Evolutionary conservation across 2,797 vertebrate species (phyloP).

Genomic region (Echeneis naucrates): DNA sequence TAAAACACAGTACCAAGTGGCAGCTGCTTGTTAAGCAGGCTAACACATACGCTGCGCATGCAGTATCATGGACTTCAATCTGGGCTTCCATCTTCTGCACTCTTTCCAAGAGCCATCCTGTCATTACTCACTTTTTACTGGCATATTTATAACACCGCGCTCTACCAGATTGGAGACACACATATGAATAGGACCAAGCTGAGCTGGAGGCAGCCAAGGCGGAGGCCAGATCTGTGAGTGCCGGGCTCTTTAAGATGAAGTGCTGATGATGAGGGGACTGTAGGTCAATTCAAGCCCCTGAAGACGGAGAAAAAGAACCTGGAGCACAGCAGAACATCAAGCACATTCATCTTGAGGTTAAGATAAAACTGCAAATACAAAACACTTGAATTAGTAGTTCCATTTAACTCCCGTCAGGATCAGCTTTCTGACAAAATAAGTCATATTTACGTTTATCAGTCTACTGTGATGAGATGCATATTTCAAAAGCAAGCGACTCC

Average conservation of each 20-base stretch:
- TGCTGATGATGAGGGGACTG: slow-evolving; percentile 83
- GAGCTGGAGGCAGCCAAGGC: slow-evolving; percentile 46
- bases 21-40: slow-evolving; percentile 7
- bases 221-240: slow-evolving; percentile 35
- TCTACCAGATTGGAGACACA: slow-evolving; percentile 43
- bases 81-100: slow-evolving; percentile 22
- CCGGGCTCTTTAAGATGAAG: slow-evolving; percentile 82
- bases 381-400: background rate
- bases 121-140: slow-evolving; percentile 54
- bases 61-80: slow-evolving; percentile 2
- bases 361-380: slow-evolving; percentile 6
- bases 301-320: slow-evolving; percentile 87
- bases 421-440: background rate
- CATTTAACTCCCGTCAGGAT: background rate
- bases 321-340: slow-evolving; percentile 17
- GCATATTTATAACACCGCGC: slow-evolving; percentile 50
- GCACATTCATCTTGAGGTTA: slow-evolving; percentile 6
- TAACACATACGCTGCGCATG: background rate
- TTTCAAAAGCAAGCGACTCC: background rate
- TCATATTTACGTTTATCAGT: background rate
- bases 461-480: background rate
- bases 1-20: background rate
- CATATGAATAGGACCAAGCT: slow-evolving; percentile 45
- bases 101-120: slow-evolving; percentile 31
- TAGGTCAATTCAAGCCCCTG: slow-evolving; percentile 85